Base-by-base conservation (phyloP, 2,888 invertebrate genomes). In the Chloroclystis v-ata region DNA sequence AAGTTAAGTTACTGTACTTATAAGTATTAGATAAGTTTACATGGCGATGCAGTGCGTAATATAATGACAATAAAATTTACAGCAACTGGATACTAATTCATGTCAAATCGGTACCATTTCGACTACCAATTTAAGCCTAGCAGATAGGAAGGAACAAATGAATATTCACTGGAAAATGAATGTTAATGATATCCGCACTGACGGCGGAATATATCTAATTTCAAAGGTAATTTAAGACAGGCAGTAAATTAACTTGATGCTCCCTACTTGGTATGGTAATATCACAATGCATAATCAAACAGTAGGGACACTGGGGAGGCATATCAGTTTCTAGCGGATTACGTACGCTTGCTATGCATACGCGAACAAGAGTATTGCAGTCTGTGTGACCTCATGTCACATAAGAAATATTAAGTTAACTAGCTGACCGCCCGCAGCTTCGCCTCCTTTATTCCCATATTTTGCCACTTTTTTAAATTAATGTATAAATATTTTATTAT, bases 161-260 rank as follows among this genome's bases (percentile, higher is more conserved):
- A 75, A 76, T 72, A 78, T 75, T 74, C 72, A 72, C 52, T 61
- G 63, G 67, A 72, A 69, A 73, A 71, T 65, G 69, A 72, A 78
- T 75, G 73, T 62, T 69, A 77, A 75, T 76, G 67, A 72, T 67
- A 70, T 67, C 67, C 70, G 66, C 61, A 65, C 61, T 68, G 71
- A 72, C 71, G 67, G 61, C 64, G 69, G 67, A 75, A 72, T 75
- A 72, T 72, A 73, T 74, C 72, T 77, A 72, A 77, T 74, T 73
- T 72, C 67, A 67, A 63, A 69, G 67, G 66, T 74, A 72, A 74
- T 72, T 69, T 69, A 69, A 70, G 74, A 63, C 61, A 59, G 59
- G 60, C 66, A 60, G 64, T 70, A 74, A 70, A 73, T 74, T 73
- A 67, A 68, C 69, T 69, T 64, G 67, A 69, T 66, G 65, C 63